Evolutionary conservation across 2,797 vertebrate genomes (phyloP), one percentile per base, ranked within the genome.

Genomic region (Amblyopsis hoosieri): DNA sequence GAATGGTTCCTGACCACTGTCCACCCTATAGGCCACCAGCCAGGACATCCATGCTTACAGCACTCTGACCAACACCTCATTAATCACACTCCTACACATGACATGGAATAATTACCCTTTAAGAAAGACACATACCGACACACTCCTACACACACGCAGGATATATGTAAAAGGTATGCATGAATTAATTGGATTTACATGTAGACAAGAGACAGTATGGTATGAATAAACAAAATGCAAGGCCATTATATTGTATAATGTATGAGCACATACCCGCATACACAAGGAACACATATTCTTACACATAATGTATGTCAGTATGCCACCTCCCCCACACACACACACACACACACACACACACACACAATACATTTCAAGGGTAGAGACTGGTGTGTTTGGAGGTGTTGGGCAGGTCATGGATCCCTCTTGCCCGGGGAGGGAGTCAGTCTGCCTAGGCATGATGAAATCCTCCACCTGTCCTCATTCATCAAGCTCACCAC

Each of bases 401-500:
- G 70, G 75, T 66, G 70, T 78, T 81, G 76, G 64, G 65, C 85
- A 84, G 90, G 90, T 93, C 90, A 89, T 67, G 72, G 65, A 88
- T 80, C 84, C 83, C 86, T 90, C 79, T 81, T 87, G 85, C 85
- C 87, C 67, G 12, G 85, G 83, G 91, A 91, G 88, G 74, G 87
- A 90, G 83, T 89, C 77, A 78, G 87, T 89, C 90, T 91, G 90
- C 91, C 89, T 87, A 72, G 72, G 71, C 66, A 88, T 90, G 91
- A 93, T 92, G 89, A 92, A 92, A 91, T 85, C 85, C 89, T 90
- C 84, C 76, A 84, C 85, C 81, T 87, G 89, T 92, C 92, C 91
- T 91, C 92, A 92, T 94, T 93, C 91, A 94, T 94, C 92, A 94
- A 89, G 73, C 64, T 81, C 67, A 84, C 83, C 76, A 78, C 84